A percentile compares a stretch with the other conserved stretches of the same genome.
phyloP scores from a whole-genome alignment of 2,797 vertebrate species.

The Todus mexicanus region DNA sequence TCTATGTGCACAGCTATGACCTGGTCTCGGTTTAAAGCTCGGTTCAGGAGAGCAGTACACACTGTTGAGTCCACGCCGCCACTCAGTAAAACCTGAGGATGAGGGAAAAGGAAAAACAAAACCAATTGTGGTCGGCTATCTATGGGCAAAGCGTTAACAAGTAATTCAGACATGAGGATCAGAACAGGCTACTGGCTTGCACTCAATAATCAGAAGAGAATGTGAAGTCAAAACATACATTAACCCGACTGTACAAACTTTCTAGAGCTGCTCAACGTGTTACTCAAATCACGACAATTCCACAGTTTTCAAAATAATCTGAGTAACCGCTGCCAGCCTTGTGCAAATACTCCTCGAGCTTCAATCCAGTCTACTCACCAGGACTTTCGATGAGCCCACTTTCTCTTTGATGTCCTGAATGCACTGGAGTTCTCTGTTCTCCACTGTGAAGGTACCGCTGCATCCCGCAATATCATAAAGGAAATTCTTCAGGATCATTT shows the following conservation, averaged over 20 bases:
- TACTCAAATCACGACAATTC: neutral
- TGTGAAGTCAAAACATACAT: accelerated
- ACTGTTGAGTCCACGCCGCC: conserved; percentile 98
- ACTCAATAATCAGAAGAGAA: neutral
- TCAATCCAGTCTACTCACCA: conserved; percentile 78
- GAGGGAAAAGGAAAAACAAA: neutral
- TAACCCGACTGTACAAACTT: accelerated
- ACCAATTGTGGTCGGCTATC: neutral
- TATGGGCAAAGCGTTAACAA: neutral
- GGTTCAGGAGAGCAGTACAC: conserved; percentile 96
- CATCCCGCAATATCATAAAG: conserved; percentile 96
- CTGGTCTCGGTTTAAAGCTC: conserved; percentile 91
- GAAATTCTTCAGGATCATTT: conserved; percentile 93
- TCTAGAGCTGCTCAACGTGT: neutral
- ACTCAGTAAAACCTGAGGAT: conserved; percentile 89
- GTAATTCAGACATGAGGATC: neutral
- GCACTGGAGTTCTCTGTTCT: conserved; percentile 88
- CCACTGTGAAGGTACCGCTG: conserved; percentile 91
- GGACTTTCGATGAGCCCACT: conserved; percentile 92
- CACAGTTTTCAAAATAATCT: neutral
- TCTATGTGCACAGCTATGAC: conserved; percentile 98
- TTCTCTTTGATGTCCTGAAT: conserved; percentile 89
- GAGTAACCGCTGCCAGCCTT: neutral
- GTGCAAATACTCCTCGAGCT: neutral
- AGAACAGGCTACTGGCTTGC: neutral